Evolutionary conservation across 2,888 invertebrate species (phyloP), one percentile per base, ranked within the genome.

Genomic region (Hymenopus coronatus): DNA sequence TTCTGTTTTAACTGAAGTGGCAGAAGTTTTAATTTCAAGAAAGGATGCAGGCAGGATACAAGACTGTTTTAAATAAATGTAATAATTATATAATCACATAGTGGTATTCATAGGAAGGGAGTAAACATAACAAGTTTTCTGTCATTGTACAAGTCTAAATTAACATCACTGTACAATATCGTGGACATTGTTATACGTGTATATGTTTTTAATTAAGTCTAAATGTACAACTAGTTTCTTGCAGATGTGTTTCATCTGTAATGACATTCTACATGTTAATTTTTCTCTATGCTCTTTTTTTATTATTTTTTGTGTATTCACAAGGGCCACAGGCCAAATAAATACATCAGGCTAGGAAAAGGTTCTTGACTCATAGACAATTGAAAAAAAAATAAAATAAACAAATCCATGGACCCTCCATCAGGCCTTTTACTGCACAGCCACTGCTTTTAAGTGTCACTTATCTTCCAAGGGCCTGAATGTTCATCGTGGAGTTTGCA

Each of bases 141-240:
- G 82, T 82, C 81, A 87, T 87, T 82, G 81, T 82, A 82, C 87
- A 87, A 27, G 33, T 82, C 87, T 87, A 87, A 82, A 82, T 33
- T 87, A 87, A 87, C 87, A 87, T 87, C 87, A 87, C 82, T 82
- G 82, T 87, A 87, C 87, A 87, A 87, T 87, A 87, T 82, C 83
- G 85, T 89, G 86, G 87, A 89, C 84, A 89, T 28, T 89, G 82
- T 88, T 83, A 87, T 90, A 89, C 84, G 89, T 90, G 87, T 90
- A 90, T 90, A 89, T 86, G 87, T 90, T 89, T 87, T 88, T 90
- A 88, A 89, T 90, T 89, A 90, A 86, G 89, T 90, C 90, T 90
- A 90, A 90, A 90, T 90, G 89, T 90, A 90, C 90, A 90, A 88
- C 90, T 90, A 89, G 89, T 89, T 90, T 87, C 88, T 84, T 88